Evolutionary conservation across 1,140 invertebrate species (phyloP), one percentile per base, ranked within the genome.

Genomic region (Littorina saxatilis): DNA sequence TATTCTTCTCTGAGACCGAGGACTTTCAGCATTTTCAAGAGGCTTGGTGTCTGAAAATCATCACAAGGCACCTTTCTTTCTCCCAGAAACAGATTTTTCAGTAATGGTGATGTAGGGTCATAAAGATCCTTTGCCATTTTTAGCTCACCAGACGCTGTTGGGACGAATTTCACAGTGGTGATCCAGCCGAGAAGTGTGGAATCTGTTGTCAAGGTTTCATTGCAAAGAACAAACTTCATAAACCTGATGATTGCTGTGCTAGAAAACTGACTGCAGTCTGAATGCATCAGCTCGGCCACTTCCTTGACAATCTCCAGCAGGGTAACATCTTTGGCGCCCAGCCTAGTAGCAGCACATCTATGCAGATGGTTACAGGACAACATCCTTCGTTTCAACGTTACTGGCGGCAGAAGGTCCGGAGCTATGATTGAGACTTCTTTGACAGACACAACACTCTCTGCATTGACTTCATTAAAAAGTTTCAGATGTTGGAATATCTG

Each of bases 61-160:
- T 74, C 47, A 61, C 29, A 70, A 70, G 84, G 84, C 40, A 84
- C 81, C 63, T 50, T 68, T 32, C 82, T 68, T 40, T 84, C 75
- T 7, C 37, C 83, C 40, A 78, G 29, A 52, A 84, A 84, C 0
- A 84, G 52, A 5, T 77, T 40, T 63, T 35, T 29, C 27, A 84
- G 66, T 2, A 63, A 17, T 35, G 58, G 17, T 20, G n/a, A 35
- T 40, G 40, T 35, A 29, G 68, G 75, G 47, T 82, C 68, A 61
- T 82, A 84, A 29, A 84, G 29, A 13, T 81, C 83, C 23, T n/a
- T 23, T n/a, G 79, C 39, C 32, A 20, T 78, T 35, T 39, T 29
- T 2, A 52, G 32, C 23, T 39, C 50, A 13, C 63, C 75, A n/a
- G 32, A 32, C 20, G 55, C 35, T n/a, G 79, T 47, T 63, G 73